Evolutionary conservation across 2,797 vertebrate genomes (phyloP), one percentile per base, ranked within the genome.

Genomic region (Chelon labrosus): DNA sequence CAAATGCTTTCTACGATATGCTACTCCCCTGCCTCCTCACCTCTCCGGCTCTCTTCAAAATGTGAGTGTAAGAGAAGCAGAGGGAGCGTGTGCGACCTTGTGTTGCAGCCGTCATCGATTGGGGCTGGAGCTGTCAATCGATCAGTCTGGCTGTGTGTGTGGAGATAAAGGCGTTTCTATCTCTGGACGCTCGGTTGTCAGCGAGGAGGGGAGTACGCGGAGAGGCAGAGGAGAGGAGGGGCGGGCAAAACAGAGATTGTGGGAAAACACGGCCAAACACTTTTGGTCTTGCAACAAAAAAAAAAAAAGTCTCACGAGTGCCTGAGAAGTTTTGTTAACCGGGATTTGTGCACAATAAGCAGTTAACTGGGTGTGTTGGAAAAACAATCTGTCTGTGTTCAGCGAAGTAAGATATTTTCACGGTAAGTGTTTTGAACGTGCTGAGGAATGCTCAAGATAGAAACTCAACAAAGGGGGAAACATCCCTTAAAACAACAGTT

Each of bases 101-200:
- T 61, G 83, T 65, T 81, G 84, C 77, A 82, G 82, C 79, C 57
- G 59, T 63, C 82, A 92, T 93, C 56, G 93, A 95, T 92, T 3
- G 31, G 74, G 77, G 55, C 87, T 74, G 78, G 79, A 87, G 76
- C 89, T 91, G 91, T 88, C 89, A 82, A 94, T 94, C 91, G 90
- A 95, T 94, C 85, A 77, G 87, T 92, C 82, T 88, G 84, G 90
- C 90, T 92, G 92, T 69, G 83, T 65, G 81, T 17, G 76, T 17
- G 76, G 82, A 91, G 93, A 94, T 93, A 93, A 93, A 92, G 88
- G 80, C 61, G 85, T 85, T 86, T 80, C 82, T 83, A 86, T 86
- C 89, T 90, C 72, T 67, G 64, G 78, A 85, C 74, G 63, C 72
- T 70, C 27, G 58, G 75, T 77, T 81, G 84, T 69, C 72, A 75